A percentile compares a stretch with the other conserved stretches of the same genome.
Conservation (phyloP, 2,888 invertebrate species). For the Labia minor region DNA sequence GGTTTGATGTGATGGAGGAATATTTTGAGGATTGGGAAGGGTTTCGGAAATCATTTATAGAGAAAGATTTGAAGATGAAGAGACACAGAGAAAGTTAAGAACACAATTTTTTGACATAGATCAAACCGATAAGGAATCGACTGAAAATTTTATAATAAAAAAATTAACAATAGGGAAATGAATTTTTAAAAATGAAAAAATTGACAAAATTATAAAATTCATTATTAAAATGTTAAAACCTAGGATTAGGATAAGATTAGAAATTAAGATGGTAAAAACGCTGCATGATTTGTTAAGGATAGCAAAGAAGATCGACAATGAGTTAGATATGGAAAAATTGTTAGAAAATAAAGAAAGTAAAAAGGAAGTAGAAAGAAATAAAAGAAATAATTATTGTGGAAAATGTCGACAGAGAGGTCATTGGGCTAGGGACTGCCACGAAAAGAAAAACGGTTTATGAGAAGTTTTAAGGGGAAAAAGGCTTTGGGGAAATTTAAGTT, state of each 20-base stretch:
- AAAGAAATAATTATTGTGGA: no score
- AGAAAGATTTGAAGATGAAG: not conserved
- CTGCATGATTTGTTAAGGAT: not conserved
- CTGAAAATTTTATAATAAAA: not conserved
- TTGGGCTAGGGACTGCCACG: no score
- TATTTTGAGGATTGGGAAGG: not conserved
- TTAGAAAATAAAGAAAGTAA: no score
- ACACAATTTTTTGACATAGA: not conserved
- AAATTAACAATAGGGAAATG: not conserved
- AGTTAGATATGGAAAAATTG: no score
- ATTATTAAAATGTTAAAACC: not conserved
- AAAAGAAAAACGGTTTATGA: no score
- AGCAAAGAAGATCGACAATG: no score
- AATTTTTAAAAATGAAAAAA: no score
- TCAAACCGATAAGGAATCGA: not conserved
- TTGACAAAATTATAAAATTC: not conserved
- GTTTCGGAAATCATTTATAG: not conserved
- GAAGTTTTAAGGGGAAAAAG: no score
- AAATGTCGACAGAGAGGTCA: no score
- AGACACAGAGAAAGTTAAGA: not conserved
- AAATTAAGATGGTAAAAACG: no score
- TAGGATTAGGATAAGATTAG: not conserved
- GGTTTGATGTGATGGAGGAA: not conserved
- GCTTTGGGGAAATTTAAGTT: no score
- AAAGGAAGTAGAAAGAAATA: no score